Evolutionary conservation across 2,113 vertebrate genomes (phyloP), one percentile per base, ranked within the genome.

Genomic region (Hyaena hyaena): DNA sequence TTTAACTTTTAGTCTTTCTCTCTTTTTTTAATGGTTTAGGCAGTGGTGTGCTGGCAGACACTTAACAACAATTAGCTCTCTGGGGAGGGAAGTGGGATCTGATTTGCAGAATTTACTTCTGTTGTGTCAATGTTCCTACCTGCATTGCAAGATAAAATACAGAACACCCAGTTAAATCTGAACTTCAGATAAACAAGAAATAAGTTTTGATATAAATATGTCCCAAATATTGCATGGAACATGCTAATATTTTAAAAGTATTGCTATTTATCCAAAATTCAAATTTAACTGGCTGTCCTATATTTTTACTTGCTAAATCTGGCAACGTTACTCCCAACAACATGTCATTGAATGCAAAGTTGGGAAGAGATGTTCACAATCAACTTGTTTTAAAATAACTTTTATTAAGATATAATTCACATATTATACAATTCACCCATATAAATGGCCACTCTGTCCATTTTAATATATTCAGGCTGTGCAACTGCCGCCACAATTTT

Each of bases 221-320:
- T 84, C 33, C 55, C 43, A 89, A 84, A 96, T 77, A 39, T 7
- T 96, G 6, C 19, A 71, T n/a, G 53, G 33, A 79, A 93, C 28
- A 53, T 39, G 35, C 35, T 66, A 65, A 84, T 16, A 55, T 71
- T 71, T 71, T 15, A 43, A 90, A 68, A 69, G 33, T 68, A 74
- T 92, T 81, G 31, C 14, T 65, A 9, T 69, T 86, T 69, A 61
- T 61, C 21, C 73, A 35, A 86, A 96, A 85, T 77, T 84, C 73
- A 94, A 86, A 66, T 90, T 35, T 39, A 55, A 79, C 4, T 79
- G 12, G n/a, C 26, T 79, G 28, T 45, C 50, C 31, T 80, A 9
- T 31, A 50, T 68, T 77, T 96, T 93, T 66, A 88, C 31, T 88
- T 74, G n/a, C 21, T 82, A 74, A 92, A 66, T 96, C 55, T 82